phyloP scores from a whole-genome alignment of 2,888 invertebrate genomes.

The Schizaphis graminum region DNA sequence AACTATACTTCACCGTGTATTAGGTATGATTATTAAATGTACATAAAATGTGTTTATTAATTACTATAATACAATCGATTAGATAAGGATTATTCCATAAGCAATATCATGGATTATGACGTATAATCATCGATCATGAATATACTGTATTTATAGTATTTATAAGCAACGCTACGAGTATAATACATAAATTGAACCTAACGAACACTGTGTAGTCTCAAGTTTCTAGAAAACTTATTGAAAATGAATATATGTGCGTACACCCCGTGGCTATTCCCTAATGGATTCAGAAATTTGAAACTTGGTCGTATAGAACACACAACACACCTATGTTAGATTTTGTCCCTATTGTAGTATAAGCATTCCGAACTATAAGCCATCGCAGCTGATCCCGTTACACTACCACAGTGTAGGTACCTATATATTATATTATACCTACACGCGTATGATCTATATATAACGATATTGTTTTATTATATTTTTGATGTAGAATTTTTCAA shows the following conservation, averaged over 20 bases:
- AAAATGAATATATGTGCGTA: not conserved
- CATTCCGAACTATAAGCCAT: conserved; percentile 3
- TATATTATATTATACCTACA: not conserved
- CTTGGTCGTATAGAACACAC: conserved; percentile 3
- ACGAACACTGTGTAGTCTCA: conserved; percentile 38
- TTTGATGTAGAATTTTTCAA: conserved; percentile 16
- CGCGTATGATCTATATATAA: not conserved
- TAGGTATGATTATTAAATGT: not conserved
- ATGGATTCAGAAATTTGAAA: conserved; percentile 63
- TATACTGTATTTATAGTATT: not conserved
- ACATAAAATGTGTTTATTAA: not conserved
- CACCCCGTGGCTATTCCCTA: conserved; percentile 56
- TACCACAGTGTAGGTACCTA: not conserved
- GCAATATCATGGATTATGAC: not conserved
- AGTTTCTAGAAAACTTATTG: conserved; percentile 51
- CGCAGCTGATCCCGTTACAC: conserved; percentile 44
- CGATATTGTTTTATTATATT: conserved; percentile 26
- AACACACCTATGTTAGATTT: conserved; percentile 43
- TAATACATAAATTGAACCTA: conserved; percentile 41
- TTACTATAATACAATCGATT: not conserved
- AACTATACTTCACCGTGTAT: not conserved
- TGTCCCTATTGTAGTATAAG: conserved; percentile 10
- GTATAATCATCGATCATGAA: not conserved
- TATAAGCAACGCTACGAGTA: not conserved
- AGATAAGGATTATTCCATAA: not conserved